Evolutionary conservation across 2,113 vertebrate species (phyloP).

Genomic region (Vulpes vulpes): DNA sequence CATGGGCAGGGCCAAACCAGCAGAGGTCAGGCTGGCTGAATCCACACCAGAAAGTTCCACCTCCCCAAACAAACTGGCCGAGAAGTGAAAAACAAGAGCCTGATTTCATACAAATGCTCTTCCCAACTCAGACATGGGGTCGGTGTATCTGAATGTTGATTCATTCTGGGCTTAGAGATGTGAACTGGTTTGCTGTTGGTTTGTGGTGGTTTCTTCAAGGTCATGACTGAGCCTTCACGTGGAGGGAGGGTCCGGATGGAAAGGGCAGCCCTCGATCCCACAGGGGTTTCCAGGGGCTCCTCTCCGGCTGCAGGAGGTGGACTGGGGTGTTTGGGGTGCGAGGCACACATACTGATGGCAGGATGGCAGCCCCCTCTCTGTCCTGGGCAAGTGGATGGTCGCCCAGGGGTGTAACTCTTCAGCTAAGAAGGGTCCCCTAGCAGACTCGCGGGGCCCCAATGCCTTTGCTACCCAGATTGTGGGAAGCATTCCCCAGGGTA

Average conservation of each 20-base stretch:
- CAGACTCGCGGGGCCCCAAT: neutral
- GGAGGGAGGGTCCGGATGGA: neutral
- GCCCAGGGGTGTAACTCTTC: neutral
- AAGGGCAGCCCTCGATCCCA: neutral
- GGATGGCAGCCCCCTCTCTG: neutral
- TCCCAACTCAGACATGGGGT: rapidly evolving
- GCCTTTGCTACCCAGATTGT: neutral
- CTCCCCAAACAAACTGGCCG: neutral
- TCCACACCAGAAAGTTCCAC: neutral
- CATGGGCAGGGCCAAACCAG: neutral
- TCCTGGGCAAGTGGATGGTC: neutral
- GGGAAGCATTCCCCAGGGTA: neutral
- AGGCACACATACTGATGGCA: too few relatives aligned
- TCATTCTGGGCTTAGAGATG: neutral
- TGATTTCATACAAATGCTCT: neutral
- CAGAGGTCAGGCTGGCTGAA: neutral
- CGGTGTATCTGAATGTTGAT: neutral
- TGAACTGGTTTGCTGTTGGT: neutral
- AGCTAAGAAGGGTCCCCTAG: neutral
- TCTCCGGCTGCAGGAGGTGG: neutral
- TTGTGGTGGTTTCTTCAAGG: neutral
- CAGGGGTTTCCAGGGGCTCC: neutral
- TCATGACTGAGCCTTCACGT: neutral
- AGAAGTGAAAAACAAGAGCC: neutral
- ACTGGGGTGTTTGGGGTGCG: neutral